phyloP scores from a whole-genome alignment of 2,888 invertebrate species.

The Orchestes rusci region DNA sequence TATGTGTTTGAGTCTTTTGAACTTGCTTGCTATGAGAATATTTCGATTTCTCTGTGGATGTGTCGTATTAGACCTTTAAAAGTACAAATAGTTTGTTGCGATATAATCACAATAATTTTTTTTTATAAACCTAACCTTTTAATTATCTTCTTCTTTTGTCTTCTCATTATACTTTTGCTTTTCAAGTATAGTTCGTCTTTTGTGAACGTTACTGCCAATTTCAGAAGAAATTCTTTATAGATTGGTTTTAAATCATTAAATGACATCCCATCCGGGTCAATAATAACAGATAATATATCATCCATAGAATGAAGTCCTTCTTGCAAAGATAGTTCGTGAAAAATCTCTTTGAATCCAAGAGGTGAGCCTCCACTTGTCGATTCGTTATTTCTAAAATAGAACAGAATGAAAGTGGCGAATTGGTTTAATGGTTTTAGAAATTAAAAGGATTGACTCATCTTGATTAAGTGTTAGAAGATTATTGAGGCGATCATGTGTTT shows the following conservation, averaged over 20 bases:
- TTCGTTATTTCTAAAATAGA: conserved; percentile 52
- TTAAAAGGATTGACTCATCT: no score
- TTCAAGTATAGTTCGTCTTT: conserved; percentile 87
- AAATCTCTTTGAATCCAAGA: conserved; percentile 78
- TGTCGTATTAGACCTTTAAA: conserved; percentile 10
- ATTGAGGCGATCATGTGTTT: no score
- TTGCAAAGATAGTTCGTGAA: conserved; percentile 80
- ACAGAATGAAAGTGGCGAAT: no score
- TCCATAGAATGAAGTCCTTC: conserved; percentile 84
- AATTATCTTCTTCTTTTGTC: conserved; percentile 64
- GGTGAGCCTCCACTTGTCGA: conserved; percentile 69
- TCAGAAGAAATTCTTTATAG: conserved; percentile 82
- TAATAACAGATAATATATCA: conserved; percentile 80
- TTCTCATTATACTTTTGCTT: conserved; percentile 82
- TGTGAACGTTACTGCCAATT: conserved; percentile 81
- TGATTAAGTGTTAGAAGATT: no score
- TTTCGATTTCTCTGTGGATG: conserved; percentile 29
- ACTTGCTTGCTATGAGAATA: conserved; percentile 36
- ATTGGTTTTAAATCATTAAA: conserved; percentile 88
- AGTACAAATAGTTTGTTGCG: not conserved
- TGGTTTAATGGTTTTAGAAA: no score
- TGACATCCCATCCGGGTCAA: conserved; percentile 88
- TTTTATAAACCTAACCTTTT: conserved; percentile 16
- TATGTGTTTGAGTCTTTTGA: conserved; percentile 43
- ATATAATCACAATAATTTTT: conserved; percentile 4